Percentiles rank a stretch among this genome's conserved stretches.
Evolutionary conservation across 1,140 invertebrate genomes (phyloP).

Genomic region (Monomorium pharaonis): DNA sequence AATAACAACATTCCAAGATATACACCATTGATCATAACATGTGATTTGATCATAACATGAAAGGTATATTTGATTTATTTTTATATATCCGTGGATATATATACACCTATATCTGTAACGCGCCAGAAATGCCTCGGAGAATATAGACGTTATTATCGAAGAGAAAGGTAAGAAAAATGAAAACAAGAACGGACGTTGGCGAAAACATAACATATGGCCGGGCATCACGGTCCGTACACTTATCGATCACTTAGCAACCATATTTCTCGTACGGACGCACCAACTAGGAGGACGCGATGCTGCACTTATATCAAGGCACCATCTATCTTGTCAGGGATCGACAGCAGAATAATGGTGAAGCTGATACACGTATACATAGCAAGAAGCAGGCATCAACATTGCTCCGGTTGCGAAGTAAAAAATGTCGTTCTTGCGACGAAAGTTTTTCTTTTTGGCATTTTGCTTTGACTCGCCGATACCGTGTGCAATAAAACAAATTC

Average conservation of each 20-base stretch:
- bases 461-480: not conserved
- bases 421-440: conserved; percentile 11
- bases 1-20: not conserved
- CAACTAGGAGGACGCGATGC: conserved; percentile 34
- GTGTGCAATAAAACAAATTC: not conserved
- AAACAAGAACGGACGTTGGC: conserved; percentile 57
- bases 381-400: conserved; percentile 28
- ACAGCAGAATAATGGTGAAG: conserved; percentile 61
- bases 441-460: not conserved
- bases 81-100: not conserved
- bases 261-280: conserved; percentile 60
- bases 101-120: not conserved
- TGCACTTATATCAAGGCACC: conserved; percentile 66
- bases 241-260: conserved; percentile 77
- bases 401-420: conserved; percentile 25
- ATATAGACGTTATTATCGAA: conserved; percentile 57
- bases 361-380: conserved; percentile 54
- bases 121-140: conserved; percentile 4
- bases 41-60: conserved; percentile 23
- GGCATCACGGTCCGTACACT: conserved; percentile 68
- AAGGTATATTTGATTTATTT: conserved; percentile 26
- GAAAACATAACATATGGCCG: conserved; percentile 71
- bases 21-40: not conserved
- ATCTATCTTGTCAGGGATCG: conserved; percentile 68
- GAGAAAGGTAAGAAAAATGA: conserved; percentile 36